Evolutionary conservation across 2,113 vertebrate genomes (phyloP).

Genomic region (Malaclemys terrapin): DNA sequence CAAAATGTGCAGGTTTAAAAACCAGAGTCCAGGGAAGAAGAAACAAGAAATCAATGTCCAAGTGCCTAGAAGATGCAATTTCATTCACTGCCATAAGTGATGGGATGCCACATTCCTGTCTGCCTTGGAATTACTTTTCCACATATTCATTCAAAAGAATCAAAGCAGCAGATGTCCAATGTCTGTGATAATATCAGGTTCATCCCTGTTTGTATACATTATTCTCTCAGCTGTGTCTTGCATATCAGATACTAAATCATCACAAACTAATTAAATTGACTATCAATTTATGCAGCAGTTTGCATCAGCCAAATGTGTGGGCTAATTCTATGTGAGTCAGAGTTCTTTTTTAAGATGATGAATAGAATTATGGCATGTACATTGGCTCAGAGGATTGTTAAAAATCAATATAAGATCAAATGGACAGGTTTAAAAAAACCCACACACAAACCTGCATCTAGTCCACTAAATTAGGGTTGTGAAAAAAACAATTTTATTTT

Average conservation of each 20-base stretch:
- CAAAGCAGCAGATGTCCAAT: not conserved
- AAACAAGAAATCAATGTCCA: not conserved
- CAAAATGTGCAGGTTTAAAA: not conserved
- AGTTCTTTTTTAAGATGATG: not conserved
- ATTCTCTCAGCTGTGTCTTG: conserved; percentile 25
- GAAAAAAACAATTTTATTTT: not conserved
- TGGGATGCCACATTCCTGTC: not conserved
- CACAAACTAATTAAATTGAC: conserved; percentile 47
- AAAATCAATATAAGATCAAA: not conserved
- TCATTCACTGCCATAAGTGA: not conserved
- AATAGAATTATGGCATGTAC: not conserved
- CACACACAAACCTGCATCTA: not conserved
- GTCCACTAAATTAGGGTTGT: not conserved
- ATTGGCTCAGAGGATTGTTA: not conserved
- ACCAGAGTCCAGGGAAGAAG: not conserved
- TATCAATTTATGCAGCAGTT: conserved; percentile 39
- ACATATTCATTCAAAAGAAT: not conserved
- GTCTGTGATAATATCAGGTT: not conserved
- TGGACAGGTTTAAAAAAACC: not conserved
- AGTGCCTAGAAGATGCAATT: not conserved
- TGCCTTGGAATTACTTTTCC: not conserved
- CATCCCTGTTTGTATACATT: not conserved
- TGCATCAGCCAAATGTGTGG: conserved; percentile 4
- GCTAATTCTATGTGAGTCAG: conserved; percentile 24
- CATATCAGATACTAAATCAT: conserved; percentile 1